A percentile compares a stretch with the other conserved stretches of the same genome.
phyloP scores from a whole-genome alignment of 2,888 invertebrate genomes.

The Hirtodrosophila duncani region DNA sequence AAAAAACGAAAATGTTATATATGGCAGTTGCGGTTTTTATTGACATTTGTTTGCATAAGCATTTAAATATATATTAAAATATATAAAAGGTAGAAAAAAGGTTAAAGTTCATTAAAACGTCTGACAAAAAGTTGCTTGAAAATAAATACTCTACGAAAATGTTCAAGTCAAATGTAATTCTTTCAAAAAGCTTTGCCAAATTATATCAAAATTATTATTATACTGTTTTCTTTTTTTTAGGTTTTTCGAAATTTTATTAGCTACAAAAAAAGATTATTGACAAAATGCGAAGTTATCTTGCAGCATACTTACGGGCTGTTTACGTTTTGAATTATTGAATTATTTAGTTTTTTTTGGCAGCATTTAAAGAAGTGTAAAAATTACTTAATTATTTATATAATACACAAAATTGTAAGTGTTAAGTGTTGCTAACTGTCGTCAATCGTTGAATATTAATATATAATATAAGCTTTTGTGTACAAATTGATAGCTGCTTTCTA shows the following conservation, averaged over 20 bases:
- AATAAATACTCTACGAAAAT: conserved; percentile 21
- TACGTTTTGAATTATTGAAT: not conserved
- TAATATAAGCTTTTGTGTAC: conserved; percentile 26
- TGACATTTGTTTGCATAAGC: conserved; percentile 50
- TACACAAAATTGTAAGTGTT: not conserved
- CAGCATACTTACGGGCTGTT: conserved; percentile 55
- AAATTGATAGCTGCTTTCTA: conserved; percentile 23
- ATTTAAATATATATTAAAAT: conserved; percentile 36
- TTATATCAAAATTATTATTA: conserved; percentile 4
- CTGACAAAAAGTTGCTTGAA: conserved; percentile 9
- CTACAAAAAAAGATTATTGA: too few species aligned
- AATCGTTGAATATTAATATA: conserved; percentile 18
- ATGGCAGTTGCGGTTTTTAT: conserved; percentile 45
- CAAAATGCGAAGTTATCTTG: conserved; percentile 8
- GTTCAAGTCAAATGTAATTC: not conserved
- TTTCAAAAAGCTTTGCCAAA: conserved; percentile 20
- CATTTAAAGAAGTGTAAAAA: conserved; percentile 41
- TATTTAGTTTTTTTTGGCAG: conserved; percentile 34
- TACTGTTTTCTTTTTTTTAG: conserved; percentile 3
- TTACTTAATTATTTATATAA: conserved; percentile 11
- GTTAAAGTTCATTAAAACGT: conserved; percentile 38
- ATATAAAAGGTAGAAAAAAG: conserved; percentile 49
- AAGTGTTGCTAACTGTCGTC: conserved; percentile 5
- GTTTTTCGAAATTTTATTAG: too few species aligned
- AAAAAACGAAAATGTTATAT: conserved; percentile 47